Conservation (phyloP, 2,113 vertebrate species). For the Aepyceros melampus region DNA sequence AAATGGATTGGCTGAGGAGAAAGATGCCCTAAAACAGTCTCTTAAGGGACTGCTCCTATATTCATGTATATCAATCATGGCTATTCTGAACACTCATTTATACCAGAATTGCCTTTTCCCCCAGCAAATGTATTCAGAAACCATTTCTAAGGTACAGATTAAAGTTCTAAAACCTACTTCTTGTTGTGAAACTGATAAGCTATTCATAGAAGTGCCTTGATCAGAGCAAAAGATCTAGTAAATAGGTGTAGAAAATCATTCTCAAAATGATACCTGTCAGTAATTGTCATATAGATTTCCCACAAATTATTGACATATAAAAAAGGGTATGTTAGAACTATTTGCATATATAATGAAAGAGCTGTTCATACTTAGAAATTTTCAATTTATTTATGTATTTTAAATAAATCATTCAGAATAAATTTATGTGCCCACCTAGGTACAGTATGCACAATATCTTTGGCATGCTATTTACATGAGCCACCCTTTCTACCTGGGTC, state of each 20-base stretch:
- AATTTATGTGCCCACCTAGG: neutral
- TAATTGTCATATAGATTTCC: neutral
- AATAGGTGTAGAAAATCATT: neutral
- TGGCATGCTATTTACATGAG: neutral
- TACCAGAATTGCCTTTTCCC: neutral
- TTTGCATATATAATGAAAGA: neutral
- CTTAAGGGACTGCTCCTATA: neutral
- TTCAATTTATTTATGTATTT: neutral
- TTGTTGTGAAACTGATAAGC: constrained; percentile 48
- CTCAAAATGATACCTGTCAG: neutral
- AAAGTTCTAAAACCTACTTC: constrained; percentile 55
- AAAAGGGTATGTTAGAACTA: neutral
- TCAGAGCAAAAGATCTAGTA: constrained; percentile 8
- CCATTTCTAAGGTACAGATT: constrained; percentile 28
- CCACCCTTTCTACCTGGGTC: neutral
- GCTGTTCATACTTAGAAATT: neutral
- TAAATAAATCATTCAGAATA: neutral
- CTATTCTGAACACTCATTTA: constrained; percentile 47
- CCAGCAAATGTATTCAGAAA: constrained; percentile 41
- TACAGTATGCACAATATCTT: neutral
- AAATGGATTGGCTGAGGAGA: neutral
- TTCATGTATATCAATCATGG: constrained; percentile 44
- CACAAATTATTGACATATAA: constrained; percentile 13
- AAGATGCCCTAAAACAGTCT: neutral
- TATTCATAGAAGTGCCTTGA: constrained; percentile 40